Evolutionary conservation across 2,797 vertebrate species (phyloP).

Genomic region (Microctenopoma steveboyesi): DNA sequence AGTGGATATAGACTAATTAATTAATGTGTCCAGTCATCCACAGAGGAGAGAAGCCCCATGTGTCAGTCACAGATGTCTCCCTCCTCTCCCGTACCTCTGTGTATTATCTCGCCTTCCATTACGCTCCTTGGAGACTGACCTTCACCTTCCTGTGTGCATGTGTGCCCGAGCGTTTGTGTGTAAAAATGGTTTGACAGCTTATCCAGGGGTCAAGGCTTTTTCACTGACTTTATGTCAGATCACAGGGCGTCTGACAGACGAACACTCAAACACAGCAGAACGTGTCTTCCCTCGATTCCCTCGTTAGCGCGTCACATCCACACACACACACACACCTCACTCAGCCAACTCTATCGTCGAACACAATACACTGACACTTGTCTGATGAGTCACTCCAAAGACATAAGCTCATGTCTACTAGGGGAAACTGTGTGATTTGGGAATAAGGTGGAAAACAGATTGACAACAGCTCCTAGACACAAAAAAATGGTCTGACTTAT

Average conservation of each 20-base stretch:
- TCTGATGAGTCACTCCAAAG: conserved; percentile 3
- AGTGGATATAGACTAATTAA: conserved; percentile 43
- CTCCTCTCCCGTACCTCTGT: conserved; percentile 21
- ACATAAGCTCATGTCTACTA: conserved; percentile 3
- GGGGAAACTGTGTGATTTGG: background rate
- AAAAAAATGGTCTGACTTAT: background rate
- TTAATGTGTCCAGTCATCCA: conserved; percentile 42
- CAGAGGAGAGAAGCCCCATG: conserved; percentile 12
- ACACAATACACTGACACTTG: background rate
- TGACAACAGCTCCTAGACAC: background rate
- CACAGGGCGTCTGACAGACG: conserved; percentile 55
- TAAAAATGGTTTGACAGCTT: conserved; percentile 58
- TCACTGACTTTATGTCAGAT: conserved; percentile 56
- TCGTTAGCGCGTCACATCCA: conserved; percentile 11
- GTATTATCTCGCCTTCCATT: conserved; percentile 22
- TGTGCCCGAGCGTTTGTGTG: conserved; percentile 45
- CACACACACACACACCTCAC: conserved; percentile 4
- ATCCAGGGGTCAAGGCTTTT: conserved; percentile 61
- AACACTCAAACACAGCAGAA: conserved; percentile 38
- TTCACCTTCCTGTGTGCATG: conserved; percentile 52
- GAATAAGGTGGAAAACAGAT: conserved; percentile 6
- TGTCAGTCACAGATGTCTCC: conserved; percentile 49
- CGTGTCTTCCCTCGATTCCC: conserved; percentile 16
- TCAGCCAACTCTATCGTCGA: background rate
- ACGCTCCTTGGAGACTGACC: conserved; percentile 44